Percentiles rank a stretch among this genome's conserved stretches.
Evolutionary conservation across 2,888 invertebrate genomes (phyloP).

Genomic region (Thumatha senex): DNA sequence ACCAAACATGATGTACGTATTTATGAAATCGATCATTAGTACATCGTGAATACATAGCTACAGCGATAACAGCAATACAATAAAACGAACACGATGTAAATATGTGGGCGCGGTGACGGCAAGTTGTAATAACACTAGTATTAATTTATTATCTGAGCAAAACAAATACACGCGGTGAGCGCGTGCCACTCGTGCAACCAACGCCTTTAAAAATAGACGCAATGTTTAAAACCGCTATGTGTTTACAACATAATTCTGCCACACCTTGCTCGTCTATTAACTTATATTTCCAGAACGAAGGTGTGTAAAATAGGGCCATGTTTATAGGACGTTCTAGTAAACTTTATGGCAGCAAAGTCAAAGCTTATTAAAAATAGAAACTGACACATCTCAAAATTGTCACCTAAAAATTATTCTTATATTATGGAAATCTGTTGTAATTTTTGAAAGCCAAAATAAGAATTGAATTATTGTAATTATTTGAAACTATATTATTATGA

Average conservation of each 20-base stretch:
- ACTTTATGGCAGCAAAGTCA: too few relatives aligned
- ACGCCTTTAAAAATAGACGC: constrained; percentile 67
- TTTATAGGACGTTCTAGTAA: too few relatives aligned
- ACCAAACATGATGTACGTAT: too few relatives aligned
- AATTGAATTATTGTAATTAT: too few relatives aligned
- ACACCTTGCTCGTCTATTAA: constrained; percentile 36
- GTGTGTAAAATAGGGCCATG: too few relatives aligned
- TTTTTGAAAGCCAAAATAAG: too few relatives aligned
- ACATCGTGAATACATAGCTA: constrained; percentile 47
- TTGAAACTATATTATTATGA: too few relatives aligned
- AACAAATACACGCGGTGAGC: constrained; percentile 73
- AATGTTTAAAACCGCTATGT: constrained; percentile 10
- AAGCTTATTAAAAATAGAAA: too few relatives aligned
- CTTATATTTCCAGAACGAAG: constrained; percentile 8
- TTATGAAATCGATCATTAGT: too few relatives aligned
- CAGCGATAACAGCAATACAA: constrained; percentile 54
- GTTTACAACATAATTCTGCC: constrained; percentile 45
- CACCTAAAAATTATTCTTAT: too few relatives aligned
- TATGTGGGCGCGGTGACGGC: constrained; percentile 49
- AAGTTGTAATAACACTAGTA: constrained; percentile 1
- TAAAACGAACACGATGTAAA: constrained; percentile 64
- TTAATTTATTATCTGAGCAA: constrained; percentile 50
- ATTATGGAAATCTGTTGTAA: too few relatives aligned
- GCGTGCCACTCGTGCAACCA: constrained; percentile 62
- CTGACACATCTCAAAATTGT: too few relatives aligned